Evolutionary conservation across 2,113 vertebrate genomes (phyloP).

Genomic region (Perca flavescens): DNA sequence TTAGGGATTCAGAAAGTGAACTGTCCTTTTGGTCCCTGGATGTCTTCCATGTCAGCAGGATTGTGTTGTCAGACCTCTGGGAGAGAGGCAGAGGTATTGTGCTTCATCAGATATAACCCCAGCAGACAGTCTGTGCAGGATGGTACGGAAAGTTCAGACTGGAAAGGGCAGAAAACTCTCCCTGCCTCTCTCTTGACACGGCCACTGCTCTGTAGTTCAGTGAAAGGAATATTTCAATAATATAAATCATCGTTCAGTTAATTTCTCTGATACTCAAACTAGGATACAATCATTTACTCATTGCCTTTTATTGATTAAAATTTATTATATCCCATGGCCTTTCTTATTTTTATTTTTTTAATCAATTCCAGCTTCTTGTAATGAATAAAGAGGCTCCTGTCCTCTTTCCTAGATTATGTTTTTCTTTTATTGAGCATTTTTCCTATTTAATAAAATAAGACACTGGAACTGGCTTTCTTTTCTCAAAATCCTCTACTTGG

Average conservation of each 20-base stretch:
- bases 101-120: constrained; percentile 58
- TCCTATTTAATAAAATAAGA: not conserved
- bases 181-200: constrained; percentile 7
- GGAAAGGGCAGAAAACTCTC: constrained; percentile 29
- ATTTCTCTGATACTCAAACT: not conserved
- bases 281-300: not conserved
- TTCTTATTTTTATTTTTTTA: not conserved
- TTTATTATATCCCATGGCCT: not conserved
- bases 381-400: not conserved
- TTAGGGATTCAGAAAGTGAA: constrained; percentile 25
- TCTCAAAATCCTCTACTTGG: not conserved
- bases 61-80: constrained; percentile 43
- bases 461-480: not conserved
- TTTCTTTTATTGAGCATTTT: not conserved
- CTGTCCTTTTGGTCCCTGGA: constrained; percentile 27
- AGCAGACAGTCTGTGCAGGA: constrained; percentile 36
- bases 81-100: constrained; percentile 44
- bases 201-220: constrained; percentile 1
- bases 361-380: not conserved
- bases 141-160: constrained; percentile 35
- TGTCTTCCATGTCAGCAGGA: constrained; percentile 44
- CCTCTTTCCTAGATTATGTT: not conserved
- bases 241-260: not conserved
- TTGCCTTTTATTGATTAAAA: not conserved
- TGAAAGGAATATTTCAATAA: constrained; percentile 6